A percentile compares a stretch with the other conserved stretches of the same genome.
phyloP scores from a whole-genome alignment of 1,140 invertebrate species.

The Schlechtendalia chinensis region DNA sequence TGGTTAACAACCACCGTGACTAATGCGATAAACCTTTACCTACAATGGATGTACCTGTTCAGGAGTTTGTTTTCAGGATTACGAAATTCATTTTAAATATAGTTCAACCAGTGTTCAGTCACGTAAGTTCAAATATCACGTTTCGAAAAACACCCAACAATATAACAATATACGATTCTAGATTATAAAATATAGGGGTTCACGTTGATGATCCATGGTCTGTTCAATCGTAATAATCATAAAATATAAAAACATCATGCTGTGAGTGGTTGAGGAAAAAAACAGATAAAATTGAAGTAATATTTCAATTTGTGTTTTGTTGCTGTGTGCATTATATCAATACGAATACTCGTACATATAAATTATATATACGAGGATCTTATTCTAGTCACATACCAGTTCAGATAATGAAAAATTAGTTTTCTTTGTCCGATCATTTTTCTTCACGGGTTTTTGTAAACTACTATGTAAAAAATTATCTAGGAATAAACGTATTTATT shows the following conservation, averaged over 20 bases:
- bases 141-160: conserved; percentile 33
- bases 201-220: neutral
- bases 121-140: conserved; percentile 48
- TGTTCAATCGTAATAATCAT: neutral
- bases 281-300: neutral
- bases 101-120: conserved; percentile 20
- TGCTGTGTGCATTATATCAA: neutral
- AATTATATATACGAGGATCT: neutral
- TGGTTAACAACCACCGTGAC: conserved; percentile 8
- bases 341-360: neutral
- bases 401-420: neutral
- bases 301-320: conserved; percentile 8
- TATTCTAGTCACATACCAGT: neutral
- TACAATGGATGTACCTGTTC: conserved; percentile 34
- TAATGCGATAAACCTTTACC: conserved; percentile 12
- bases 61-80: conserved; percentile 44
- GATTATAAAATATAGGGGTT: conserved; percentile 15
- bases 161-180: neutral
- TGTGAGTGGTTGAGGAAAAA: neutral
- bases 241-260: conserved; percentile 5
- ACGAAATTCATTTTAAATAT: conserved; percentile 30
- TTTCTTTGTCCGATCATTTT: neutral
- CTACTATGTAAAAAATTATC: neutral
- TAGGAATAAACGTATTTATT: neutral
- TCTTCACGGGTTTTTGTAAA: neutral